These are phyloP conservation scores for Sebastes melanostomus DNA, from an alignment of 2,797 vertebrate genomes.

Conservation along the genomic window DNA sequence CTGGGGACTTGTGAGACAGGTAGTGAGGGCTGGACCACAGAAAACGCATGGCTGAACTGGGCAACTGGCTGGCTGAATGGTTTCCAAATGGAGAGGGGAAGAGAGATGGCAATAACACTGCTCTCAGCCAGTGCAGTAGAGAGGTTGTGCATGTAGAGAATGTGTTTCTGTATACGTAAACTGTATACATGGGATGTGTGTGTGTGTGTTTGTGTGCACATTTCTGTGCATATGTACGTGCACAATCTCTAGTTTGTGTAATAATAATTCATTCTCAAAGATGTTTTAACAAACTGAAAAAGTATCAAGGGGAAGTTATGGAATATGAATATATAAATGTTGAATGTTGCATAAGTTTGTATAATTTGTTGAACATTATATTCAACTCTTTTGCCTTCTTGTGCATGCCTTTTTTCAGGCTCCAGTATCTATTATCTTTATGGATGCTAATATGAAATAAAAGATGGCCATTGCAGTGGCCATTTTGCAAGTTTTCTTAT, in stretches of 20 bases:
- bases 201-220: not conserved
- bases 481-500: conserved; percentile 74
- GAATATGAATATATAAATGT: conserved; percentile 21
- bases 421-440: conserved; percentile 58
- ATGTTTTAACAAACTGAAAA: not conserved
- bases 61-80: conserved; percentile 67
- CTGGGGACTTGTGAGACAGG: conserved; percentile 68
- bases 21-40: conserved; percentile 77
- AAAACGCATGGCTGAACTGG: conserved; percentile 78
- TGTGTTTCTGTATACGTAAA: not conserved
- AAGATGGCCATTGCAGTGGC: conserved; percentile 71
- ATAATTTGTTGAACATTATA: conserved; percentile 20
- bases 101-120: conserved; percentile 48
- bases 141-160: not conserved
- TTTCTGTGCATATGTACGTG: not conserved
- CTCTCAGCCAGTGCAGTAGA: conserved; percentile 22
- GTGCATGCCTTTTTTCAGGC: conserved; percentile 8
- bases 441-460: conserved; percentile 65
- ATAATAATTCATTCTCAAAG: not conserved
- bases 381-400: conserved; percentile 5
- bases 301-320: not conserved
- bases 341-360: conserved; percentile 18
- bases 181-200: not conserved
- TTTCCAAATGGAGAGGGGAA: conserved; percentile 68
- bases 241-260: not conserved